These are phyloP conservation scores for Megaceryle maxima DNA, from an alignment of 2,113 vertebrate species.

Conservation along the genomic window DNA sequence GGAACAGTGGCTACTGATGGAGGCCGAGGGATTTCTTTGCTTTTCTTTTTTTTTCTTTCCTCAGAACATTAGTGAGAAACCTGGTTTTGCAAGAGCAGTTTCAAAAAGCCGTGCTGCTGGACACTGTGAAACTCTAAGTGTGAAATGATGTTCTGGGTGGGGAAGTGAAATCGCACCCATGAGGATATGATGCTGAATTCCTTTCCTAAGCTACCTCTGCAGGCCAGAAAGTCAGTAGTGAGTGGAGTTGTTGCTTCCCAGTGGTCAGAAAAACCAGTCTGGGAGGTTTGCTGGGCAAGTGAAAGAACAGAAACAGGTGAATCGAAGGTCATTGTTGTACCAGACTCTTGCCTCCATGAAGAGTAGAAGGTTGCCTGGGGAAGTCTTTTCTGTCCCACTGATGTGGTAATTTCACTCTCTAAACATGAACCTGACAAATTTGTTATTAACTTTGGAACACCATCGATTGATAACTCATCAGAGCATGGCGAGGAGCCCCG, in stretches of 20 bases:
- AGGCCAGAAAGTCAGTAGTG: background rate
- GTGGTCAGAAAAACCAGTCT: background rate
- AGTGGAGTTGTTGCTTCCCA: background rate
- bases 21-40: fast-evolving
- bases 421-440: background rate
- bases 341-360: background rate
- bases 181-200: background rate
- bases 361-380: background rate
- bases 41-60: background rate
- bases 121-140: background rate
- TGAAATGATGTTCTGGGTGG: background rate
- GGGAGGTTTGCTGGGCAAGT: background rate
- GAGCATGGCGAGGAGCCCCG: fast-evolving
- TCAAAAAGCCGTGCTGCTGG: fast-evolving
- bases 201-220: background rate
- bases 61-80: background rate
- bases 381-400: background rate
- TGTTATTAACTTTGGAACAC: no score
- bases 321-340: fast-evolving
- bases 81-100: background rate
- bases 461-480: fast-evolving
- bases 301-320: background rate
- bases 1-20: background rate
- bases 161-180: background rate
- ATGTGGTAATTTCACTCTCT: fast-evolving